Base-by-base conservation (phyloP, 2,888 invertebrate species). In the Dendrolimus pini region DNA sequence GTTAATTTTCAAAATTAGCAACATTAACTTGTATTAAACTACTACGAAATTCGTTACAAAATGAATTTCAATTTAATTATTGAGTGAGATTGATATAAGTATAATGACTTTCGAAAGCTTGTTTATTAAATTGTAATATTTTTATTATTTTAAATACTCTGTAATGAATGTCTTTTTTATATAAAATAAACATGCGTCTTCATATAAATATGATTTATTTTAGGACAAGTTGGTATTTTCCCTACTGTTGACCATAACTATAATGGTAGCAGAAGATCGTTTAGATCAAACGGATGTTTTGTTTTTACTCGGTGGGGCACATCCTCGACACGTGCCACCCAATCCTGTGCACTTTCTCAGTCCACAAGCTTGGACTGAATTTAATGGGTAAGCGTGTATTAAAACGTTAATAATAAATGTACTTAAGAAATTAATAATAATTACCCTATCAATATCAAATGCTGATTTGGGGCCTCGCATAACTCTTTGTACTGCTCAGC, bases 211-310 rank as follows among this genome's bases (percentile, higher is more conserved):
- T 30, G 6, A 30, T 30, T 2, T n/a, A 54, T 54, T 54, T 41
- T 41, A 96, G 93, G 97, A 99, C 82, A 98, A 98, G 86, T 89
- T 98, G 57, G 92, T 98, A 56, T 98, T 98, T 85, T 96, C 96
- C 9, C 83, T 97, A 60, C 80, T 96, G 64, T 85, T 97, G 65
- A 92, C 94, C 12, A 91, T 96, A 47, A 96, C 97, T 72, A 86
- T 95, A 62, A 85, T 95, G 85, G 81, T 93, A 60, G 92, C 93
- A 56, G 91, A 93, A 14, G 87, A 91, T n/a, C 77, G 90, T 54
- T 80, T 96, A 57, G 92, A 94, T 61, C 78, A 91, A 53, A 70
- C 87, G 0, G 94, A 97, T 75, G 97, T 97, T 93, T 92, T 96
- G 91, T 98, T 98, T 82, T 83, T 98, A 18, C 77, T 98, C 65